Evolutionary conservation across 2,113 vertebrate genomes (phyloP), one percentile per base, ranked within the genome.

Genomic region (Notothenia rossii): DNA sequence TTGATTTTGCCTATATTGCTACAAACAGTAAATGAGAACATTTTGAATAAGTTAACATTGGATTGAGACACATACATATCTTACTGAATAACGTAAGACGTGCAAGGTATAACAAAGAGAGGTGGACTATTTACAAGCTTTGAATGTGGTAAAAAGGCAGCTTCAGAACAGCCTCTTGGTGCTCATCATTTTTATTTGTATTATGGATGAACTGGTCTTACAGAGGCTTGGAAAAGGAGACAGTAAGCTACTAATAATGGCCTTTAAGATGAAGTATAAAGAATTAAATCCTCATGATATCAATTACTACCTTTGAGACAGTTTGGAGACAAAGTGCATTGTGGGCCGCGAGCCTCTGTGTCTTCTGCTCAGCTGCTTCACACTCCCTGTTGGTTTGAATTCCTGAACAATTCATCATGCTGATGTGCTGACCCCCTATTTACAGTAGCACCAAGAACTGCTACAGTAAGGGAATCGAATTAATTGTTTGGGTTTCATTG

Each of bases 391-490:
- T 75, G 82, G 69, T 90, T 88, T 86, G 75, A 77, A 84, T 84
- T 85, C 78, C 72, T 8, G 46, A 48, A 84, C 79, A 85, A 90
- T 87, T 91, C 86, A 90, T 89, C 88, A 87, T 50, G 80, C 84
- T 79, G 82, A 90, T 88, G 84, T 91, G 90, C 92, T 92, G 92
- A 91, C 82, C 10, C 43, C 73, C 85, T 85, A 29, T 82, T 87
- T 79, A 53, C 80, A 43, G 83, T 66, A 15, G 76, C 81, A 56
- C 51, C 5, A 65, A 85, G 84, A 86, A 86, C 78, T 83, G 90
- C 91, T 67, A 67, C 84, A 80, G 89, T 86, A 70, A 90, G 88
- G 83, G 86, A 90, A 89, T 92, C 82, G 74, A 82, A 91, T 87
- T 79, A 91, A 89, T 89, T 79, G 77, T 90, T 49, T 29, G 51